These are phyloP conservation scores for Dusona sp. DNA, from an alignment of 2,888 invertebrate species.

Conservation along the genomic window DNA sequence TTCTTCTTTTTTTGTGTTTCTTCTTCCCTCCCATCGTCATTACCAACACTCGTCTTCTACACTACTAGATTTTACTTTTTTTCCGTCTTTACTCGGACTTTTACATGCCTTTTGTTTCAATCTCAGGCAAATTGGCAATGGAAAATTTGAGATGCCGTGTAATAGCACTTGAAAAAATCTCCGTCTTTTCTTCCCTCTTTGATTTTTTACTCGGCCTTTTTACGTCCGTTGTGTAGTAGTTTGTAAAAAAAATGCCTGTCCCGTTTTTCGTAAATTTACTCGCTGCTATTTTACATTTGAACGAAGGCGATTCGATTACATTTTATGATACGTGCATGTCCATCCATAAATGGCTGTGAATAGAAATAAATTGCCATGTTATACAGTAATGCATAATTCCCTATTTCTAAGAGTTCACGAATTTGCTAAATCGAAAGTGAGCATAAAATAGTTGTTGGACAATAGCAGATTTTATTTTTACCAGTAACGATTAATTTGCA, in stretches of 20 bases:
- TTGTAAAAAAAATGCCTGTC: not conserved
- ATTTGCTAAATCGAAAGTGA: too few relatives aligned
- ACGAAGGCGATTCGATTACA: too few relatives aligned
- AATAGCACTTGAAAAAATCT: not conserved
- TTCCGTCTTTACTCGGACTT: conserved; percentile 51
- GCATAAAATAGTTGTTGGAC: too few relatives aligned
- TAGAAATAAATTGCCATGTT: too few relatives aligned
- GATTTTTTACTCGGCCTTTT: not conserved
- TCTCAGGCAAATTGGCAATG: conserved; percentile 39
- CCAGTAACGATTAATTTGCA: not conserved
- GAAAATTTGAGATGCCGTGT: conserved; percentile 16
- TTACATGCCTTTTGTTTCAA: conserved; percentile 45
- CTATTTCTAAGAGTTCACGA: too few relatives aligned
- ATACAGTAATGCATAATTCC: too few relatives aligned
- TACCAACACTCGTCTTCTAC: conserved; percentile 61
- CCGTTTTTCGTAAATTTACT: too few relatives aligned
- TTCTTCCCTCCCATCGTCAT: conserved; percentile 51
- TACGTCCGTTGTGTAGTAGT: not conserved
- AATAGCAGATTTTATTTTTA: too few relatives aligned
- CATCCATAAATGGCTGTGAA: too few relatives aligned
- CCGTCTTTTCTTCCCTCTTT: not conserved
- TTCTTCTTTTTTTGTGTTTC: conserved; percentile 39
- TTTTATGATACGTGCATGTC: too few relatives aligned
- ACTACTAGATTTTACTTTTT: conserved; percentile 47
- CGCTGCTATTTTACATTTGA: too few relatives aligned